Percentiles rank a stretch among this genome's conserved stretches.
phyloP scores from a whole-genome alignment of 2,113 vertebrate species.

The Hippocampus barbouri region DNA sequence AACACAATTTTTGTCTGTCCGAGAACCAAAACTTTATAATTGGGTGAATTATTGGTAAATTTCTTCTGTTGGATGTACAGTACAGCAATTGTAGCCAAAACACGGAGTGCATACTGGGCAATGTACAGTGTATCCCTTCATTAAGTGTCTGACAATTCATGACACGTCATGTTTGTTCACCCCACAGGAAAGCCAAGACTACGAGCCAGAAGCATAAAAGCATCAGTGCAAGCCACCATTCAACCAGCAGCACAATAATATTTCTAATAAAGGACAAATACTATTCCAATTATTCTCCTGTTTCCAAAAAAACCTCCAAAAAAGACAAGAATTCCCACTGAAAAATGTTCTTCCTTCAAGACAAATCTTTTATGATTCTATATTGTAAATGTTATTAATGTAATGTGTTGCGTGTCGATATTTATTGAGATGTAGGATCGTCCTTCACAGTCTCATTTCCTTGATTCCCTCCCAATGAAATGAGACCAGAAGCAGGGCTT shows the following conservation, averaged over 20 bases:
- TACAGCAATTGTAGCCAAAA: too few species aligned
- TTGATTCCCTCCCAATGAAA: constrained; percentile 90
- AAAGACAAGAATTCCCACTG: constrained; percentile 68
- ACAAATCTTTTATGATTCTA: constrained; percentile 78
- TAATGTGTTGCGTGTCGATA: constrained; percentile 77
- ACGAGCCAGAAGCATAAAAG: constrained; percentile 94
- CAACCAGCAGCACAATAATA: constrained; percentile 93
- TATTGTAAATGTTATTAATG: constrained; percentile 79
- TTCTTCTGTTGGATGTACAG: too few species aligned
- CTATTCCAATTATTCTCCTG: constrained; percentile 68
- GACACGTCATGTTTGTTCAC: constrained; percentile 13
- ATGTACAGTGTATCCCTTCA: too few species aligned
- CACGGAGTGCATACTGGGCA: too few species aligned
- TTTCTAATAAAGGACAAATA: constrained; percentile 81
- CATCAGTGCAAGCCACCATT: constrained; percentile 66
- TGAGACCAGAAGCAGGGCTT: constrained; percentile 71
- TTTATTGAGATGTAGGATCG: constrained; percentile 68
- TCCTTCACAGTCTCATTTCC: constrained; percentile 75
- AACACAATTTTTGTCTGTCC: too few species aligned
- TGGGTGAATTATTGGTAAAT: too few species aligned
- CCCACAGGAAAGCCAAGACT: constrained; percentile 90
- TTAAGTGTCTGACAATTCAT: not conserved
- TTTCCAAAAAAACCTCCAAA: constrained; percentile 63
- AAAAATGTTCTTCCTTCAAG: constrained; percentile 81
- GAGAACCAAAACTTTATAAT: too few species aligned